Conservation (phyloP, 2,113 vertebrate genomes). For the Cyanoliseus patagonus region DNA sequence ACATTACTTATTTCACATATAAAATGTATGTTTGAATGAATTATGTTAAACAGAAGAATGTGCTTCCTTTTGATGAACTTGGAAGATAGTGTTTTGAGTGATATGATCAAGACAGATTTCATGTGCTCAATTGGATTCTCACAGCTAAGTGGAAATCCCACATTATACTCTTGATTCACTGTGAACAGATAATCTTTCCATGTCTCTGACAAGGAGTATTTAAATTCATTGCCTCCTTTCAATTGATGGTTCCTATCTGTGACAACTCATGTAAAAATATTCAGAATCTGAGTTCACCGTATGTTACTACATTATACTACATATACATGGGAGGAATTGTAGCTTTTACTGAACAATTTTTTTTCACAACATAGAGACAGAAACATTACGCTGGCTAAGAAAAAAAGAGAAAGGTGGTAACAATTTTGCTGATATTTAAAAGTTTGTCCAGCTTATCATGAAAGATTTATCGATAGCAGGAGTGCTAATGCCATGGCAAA, state of each 20-base stretch:
- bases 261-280: background rate
- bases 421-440: background rate
- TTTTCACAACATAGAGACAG: background rate
- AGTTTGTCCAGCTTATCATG: background rate
- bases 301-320: background rate
- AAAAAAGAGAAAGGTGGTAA: background rate
- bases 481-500: background rate
- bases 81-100: background rate
- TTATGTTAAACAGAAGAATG: background rate
- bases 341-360: background rate
- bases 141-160: background rate
- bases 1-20: background rate
- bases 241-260: background rate
- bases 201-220: background rate
- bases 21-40: background rate
- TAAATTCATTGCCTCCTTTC: background rate
- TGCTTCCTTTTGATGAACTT: background rate
- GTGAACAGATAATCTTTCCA: background rate
- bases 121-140: background rate
- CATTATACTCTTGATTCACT: background rate
- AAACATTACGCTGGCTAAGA: background rate
- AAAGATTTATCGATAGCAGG: background rate
- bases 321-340: background rate
- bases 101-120: background rate
- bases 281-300: background rate